A percentile compares a stretch with the other conserved stretches of the same genome.
phyloP scores from a whole-genome alignment of 2,797 vertebrate genomes.

The Karalla daura region DNA sequence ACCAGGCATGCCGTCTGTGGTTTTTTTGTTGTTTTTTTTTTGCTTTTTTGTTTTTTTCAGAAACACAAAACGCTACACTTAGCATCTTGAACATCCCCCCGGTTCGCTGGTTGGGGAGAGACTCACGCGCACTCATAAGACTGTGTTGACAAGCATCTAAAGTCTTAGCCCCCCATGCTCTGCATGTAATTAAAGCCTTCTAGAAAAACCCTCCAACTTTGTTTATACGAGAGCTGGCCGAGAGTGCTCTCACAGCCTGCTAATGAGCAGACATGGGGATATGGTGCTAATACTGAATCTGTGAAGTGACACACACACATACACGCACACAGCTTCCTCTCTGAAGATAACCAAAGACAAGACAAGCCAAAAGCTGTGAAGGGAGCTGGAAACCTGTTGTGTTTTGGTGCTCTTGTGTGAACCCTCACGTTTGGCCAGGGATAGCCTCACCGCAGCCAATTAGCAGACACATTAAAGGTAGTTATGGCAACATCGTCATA shows the following conservation, averaged over 20 bases:
- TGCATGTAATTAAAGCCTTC: conserved; percentile 51
- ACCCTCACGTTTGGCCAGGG: not conserved
- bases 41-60: not conserved
- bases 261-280: conserved; percentile 69
- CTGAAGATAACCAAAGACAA: conserved; percentile 38
- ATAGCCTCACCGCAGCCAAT: conserved; percentile 23
- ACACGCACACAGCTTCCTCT: conserved; percentile 14
- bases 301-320: conserved; percentile 19
- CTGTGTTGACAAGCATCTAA: conserved; percentile 47
- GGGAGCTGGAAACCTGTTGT: conserved; percentile 23
- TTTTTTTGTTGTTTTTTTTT: too few relatives aligned
- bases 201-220: conserved; percentile 60
- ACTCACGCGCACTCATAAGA: conserved; percentile 4
- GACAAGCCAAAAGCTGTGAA: conserved; percentile 13
- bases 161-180: conserved; percentile 44
- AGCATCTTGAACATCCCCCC: conserved; percentile 10
- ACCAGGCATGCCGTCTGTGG: not conserved
- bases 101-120: conserved; percentile 3
- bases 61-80: conserved; percentile 7
- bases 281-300: conserved; percentile 36
- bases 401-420: conserved; percentile 10
- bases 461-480: conserved; percentile 36
- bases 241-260: conserved; percentile 39
- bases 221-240: conserved; percentile 43
- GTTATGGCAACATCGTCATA: conserved; percentile 22